phyloP scores from a whole-genome alignment of 2,888 invertebrate genomes.

The Crocallis elinguaria region DNA sequence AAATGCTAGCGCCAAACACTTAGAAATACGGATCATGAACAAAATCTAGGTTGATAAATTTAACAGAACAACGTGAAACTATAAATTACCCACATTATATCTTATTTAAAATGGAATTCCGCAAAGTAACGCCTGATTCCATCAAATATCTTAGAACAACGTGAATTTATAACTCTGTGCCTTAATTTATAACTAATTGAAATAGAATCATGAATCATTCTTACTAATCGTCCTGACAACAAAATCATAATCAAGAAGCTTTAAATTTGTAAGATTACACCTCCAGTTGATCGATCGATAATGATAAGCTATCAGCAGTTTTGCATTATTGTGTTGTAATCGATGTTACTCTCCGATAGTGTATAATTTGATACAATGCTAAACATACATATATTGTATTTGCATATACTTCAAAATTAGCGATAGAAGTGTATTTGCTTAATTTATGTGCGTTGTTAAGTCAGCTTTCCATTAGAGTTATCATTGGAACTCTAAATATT shows the following conservation, averaged over 20 bases:
- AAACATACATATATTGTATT: not conserved
- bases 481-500: not conserved
- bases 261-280: not conserved
- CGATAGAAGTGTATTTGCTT: not conserved
- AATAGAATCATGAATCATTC: too few relatives aligned
- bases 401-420: not conserved
- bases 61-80: too few relatives aligned
- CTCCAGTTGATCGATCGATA: slow-evolving; percentile 1
- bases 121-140: too few relatives aligned
- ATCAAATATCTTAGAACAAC: too few relatives aligned
- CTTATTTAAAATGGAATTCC: too few relatives aligned
- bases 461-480: not conserved
- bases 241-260: not conserved
- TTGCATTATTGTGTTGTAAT: not conserved
- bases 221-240: not conserved
- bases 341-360: not conserved
- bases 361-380: not conserved
- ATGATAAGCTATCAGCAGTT: not conserved
- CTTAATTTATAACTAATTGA: not conserved
- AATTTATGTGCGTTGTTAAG: not conserved
- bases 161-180: too few relatives aligned
- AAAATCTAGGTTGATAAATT: too few relatives aligned
- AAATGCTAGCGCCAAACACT: too few relatives aligned
- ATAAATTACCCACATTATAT: too few relatives aligned
- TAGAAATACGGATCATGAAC: too few relatives aligned